Base-by-base conservation (phyloP, 2,888 invertebrate species). In the Amphipyra berbera region DNA sequence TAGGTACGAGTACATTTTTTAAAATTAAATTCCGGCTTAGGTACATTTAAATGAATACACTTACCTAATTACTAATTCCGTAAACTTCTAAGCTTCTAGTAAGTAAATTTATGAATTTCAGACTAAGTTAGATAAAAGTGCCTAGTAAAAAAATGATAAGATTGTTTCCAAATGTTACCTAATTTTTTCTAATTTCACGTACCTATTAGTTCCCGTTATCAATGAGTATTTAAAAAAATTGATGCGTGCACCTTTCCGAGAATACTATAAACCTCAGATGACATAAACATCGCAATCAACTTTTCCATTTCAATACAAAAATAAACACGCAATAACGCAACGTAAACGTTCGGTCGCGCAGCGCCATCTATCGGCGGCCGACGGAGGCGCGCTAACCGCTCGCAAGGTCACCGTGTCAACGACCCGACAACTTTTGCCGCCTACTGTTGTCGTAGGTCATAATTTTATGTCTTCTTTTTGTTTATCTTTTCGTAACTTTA, bases 401-500 rank as follows among this genome's bases (percentile, higher is more conserved):
- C 73, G 87, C 94, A 94, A 94, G 94, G 94, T 94, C 94, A 94
- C 90, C 86, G 89, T 90, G 94, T 90, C 94, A 92, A 93, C 87
- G 94, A 94, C 94, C 94, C 90, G 87, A 85, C 93, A 94, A 95
- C 94, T 95, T 94, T 94, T 93, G 93, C 94, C 93, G 93, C 92
- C 90, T 91, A 91, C 90, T 91, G 94, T 95, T 95, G 94, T 92
- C 94, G 94, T 95, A 95, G 94, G 94, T 95, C 94, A 94, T 94
- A 93, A 95, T 94, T 95, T 95, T 94, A 95, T 94, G 93, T 92
- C 92, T 94, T 93, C 94, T 94, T 95, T 94, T 94, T 94, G 94
- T 95, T 94, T 95, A 94, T 94, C 93, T 94, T 95, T 94, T 93
- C 93, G 92, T 86, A 92, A 94, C 90, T 93, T 94, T 93, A 93